Conservation (phyloP, 2,797 vertebrate genomes). For the Valencia hispanica region DNA sequence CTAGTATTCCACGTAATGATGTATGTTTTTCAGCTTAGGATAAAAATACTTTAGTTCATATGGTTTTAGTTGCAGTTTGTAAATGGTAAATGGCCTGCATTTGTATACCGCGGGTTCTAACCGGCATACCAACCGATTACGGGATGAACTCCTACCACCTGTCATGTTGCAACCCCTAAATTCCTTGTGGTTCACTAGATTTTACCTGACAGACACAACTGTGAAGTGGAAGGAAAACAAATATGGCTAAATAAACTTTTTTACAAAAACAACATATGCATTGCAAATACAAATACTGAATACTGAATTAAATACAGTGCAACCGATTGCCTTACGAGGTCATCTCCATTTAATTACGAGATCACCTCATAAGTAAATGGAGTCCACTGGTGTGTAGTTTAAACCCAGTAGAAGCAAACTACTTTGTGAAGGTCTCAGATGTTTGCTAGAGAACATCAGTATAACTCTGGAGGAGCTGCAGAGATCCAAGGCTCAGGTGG, state of each 20-base stretch:
- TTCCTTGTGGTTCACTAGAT: not conserved
- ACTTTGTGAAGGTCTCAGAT: not conserved
- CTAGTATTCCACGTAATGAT: not conserved
- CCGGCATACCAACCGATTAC: too few relatives aligned
- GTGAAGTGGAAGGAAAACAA: not conserved
- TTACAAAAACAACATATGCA: not conserved
- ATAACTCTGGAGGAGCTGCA: too few relatives aligned
- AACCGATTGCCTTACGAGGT: too few relatives aligned
- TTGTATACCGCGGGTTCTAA: too few relatives aligned
- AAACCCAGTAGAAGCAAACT: not conserved
- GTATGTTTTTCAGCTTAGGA: not conserved
- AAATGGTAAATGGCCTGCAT: too few relatives aligned
- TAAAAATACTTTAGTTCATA: not conserved
- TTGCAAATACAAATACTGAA: not conserved
- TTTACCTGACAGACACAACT: not conserved
- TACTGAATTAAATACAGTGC: too few relatives aligned
- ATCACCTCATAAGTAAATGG: too few relatives aligned
- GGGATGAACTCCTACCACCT: too few relatives aligned
- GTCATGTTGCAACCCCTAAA: not conserved
- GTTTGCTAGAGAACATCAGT: too few relatives aligned
- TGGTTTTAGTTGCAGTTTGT: not conserved
- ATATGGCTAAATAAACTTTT: not conserved
- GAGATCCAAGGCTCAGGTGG: too few relatives aligned
- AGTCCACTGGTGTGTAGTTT: not conserved
- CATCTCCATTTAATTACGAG: too few relatives aligned